Evolutionary conservation across 2,797 vertebrate species (phyloP).

Genomic region (Bucorvus abyssinicus): DNA sequence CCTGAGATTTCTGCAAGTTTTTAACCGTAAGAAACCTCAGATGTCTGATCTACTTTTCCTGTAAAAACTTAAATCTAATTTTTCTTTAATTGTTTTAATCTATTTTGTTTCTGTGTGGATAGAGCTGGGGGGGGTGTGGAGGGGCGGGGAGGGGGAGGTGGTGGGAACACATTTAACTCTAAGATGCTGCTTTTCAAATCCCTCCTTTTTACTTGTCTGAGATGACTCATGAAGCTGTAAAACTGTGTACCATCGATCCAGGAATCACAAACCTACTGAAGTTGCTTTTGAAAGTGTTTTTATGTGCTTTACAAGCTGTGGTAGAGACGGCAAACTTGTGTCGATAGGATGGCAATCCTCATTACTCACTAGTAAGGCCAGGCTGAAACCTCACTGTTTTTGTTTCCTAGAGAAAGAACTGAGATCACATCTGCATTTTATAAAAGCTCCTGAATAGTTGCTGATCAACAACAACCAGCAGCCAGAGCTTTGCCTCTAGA

Average conservation of each 20-base stretch:
- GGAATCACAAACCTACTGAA: neutral
- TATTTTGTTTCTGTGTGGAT: neutral
- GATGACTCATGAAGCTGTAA: neutral
- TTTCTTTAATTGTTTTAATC: neutral
- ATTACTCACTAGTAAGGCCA: neutral
- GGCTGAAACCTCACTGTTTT: constrained; percentile 40
- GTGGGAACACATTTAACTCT: neutral
- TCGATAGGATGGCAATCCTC: neutral
- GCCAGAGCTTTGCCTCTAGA: constrained; percentile 24
- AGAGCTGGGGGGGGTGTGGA: accelerated
- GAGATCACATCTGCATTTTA: constrained; percentile 62
- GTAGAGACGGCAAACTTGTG: neutral
- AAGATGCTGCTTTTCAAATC: neutral
- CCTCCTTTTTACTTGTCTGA: neutral
- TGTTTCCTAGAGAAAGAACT: constrained; percentile 54
- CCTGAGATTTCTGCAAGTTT: neutral
- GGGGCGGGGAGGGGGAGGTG: no score
- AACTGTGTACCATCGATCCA: neutral
- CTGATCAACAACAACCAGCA: constrained; percentile 19
- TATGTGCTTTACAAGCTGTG: neutral
- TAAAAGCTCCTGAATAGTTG: constrained; percentile 38
- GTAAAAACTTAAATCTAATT: neutral
- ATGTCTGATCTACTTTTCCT: neutral
- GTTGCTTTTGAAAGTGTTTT: neutral
- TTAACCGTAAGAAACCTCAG: neutral